Evolutionary conservation across 2,113 vertebrate genomes (phyloP).

Genomic region (Merops nubicus): DNA sequence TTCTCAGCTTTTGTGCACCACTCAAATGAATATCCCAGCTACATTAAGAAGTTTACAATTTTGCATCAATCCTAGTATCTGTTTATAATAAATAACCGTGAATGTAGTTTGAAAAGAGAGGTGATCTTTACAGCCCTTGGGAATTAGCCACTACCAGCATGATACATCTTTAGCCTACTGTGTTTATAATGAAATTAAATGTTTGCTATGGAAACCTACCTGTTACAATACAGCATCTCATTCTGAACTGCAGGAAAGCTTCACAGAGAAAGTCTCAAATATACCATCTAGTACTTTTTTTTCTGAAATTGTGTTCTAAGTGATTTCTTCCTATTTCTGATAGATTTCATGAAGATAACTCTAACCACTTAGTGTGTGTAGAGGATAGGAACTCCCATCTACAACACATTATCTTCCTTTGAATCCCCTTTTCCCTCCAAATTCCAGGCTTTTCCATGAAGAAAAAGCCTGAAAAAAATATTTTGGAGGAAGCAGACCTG

Average conservation of each 20-base stretch:
- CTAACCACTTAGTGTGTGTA: neutral
- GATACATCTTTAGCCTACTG: neutral
- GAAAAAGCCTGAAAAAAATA: neutral
- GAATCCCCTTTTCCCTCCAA: neutral
- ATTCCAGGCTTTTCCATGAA: neutral
- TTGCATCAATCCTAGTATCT: neutral
- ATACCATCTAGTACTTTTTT: neutral
- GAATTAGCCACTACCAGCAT: neutral
- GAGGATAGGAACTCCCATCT: neutral
- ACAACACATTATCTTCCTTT: neutral
- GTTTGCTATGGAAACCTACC: constrained; percentile 46
- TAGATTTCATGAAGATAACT: neutral
- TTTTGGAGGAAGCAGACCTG: neutral
- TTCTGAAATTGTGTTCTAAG: neutral
- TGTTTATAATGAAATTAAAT: constrained; percentile 34
- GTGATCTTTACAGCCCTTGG: constrained; percentile 25
- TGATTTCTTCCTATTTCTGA: neutral
- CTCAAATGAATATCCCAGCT: neutral
- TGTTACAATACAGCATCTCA: neutral
- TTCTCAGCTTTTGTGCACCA: neutral
- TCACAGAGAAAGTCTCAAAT: neutral
- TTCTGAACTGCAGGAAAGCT: neutral
- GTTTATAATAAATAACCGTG: constrained; percentile 18
- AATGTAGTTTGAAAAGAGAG: neutral
- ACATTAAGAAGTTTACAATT: neutral